Conservation (phyloP, 2,888 invertebrate species). For the Patella depressa region DNA sequence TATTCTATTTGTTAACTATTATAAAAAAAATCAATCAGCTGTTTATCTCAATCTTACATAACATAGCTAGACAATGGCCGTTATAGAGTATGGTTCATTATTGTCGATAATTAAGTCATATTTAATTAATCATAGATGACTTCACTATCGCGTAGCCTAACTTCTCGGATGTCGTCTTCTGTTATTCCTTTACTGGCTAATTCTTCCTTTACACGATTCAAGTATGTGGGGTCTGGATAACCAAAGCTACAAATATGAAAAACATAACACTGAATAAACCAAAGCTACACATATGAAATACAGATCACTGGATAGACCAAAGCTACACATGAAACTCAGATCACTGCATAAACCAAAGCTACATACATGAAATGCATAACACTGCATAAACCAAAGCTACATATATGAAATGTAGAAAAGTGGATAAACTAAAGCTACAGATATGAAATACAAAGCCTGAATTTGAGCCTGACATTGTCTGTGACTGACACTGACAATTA, state of each 20-base stretch:
- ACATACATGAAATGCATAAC: no score
- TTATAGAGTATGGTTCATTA: no score
- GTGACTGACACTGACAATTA: no score
- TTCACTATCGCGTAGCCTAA: background rate
- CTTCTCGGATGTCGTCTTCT: constrained; percentile 1
- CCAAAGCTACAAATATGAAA: constrained; percentile 38
- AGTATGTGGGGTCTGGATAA: constrained; percentile 42
- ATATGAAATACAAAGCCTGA: no score
- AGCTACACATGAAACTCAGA: background rate
- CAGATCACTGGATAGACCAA: background rate
- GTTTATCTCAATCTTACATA: no score
- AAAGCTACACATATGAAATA: background rate
- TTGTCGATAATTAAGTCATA: no score
- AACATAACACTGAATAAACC: background rate
- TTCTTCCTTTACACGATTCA: constrained; percentile 38
- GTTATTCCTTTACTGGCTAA: constrained; percentile 44
- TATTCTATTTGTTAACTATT: no score
- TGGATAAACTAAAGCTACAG: background rate
- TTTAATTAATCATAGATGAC: no score
- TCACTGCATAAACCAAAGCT: background rate
- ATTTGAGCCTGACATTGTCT: no score
- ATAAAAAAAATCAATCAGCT: no score
- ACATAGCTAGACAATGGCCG: no score
- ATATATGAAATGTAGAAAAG: background rate
- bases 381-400: no score